Percentiles rank a stretch among this genome's conserved stretches.
phyloP scores from a whole-genome alignment of 2,113 vertebrate genomes.

The Nerophis ophidion region DNA sequence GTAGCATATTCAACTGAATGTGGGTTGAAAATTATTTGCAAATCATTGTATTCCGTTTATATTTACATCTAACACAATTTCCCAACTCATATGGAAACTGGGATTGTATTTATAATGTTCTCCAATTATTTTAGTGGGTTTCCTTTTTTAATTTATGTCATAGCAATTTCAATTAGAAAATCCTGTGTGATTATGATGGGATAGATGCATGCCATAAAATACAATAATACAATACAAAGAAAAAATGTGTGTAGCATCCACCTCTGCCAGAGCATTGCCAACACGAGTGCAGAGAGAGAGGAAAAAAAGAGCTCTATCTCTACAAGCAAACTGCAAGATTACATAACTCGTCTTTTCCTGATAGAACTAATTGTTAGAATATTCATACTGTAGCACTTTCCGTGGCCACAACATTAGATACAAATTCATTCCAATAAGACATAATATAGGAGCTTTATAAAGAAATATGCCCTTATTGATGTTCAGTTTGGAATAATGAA shows the following conservation, averaged over 20 bases:
- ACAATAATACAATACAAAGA: not conserved
- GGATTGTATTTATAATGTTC: too few relatives aligned
- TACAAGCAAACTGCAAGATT: constrained; percentile 45
- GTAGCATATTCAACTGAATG: too few relatives aligned
- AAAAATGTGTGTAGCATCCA: constrained; percentile 46
- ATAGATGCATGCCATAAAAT: too few relatives aligned
- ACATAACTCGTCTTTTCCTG: constrained; percentile 46
- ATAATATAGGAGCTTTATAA: not conserved
- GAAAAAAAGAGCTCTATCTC: constrained; percentile 44
- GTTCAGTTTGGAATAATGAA: not conserved
- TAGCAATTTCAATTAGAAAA: too few relatives aligned
- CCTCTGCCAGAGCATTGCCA: constrained; percentile 37
- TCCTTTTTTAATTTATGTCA: too few relatives aligned
- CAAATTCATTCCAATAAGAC: not conserved
- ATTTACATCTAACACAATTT: too few relatives aligned
- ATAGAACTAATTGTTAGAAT: constrained; percentile 14
- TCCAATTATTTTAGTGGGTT: too few relatives aligned
- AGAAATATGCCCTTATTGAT: not conserved
- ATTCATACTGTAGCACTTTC: not conserved
- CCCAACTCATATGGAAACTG: too few relatives aligned
- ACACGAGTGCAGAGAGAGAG: constrained; percentile 58
- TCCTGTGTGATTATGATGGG: too few relatives aligned
- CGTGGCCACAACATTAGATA: not conserved
- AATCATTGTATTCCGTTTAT: too few relatives aligned
- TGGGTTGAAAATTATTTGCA: too few relatives aligned